Evolutionary conservation across 2,888 invertebrate genomes (phyloP).

Genomic region (Drosophila cracens): DNA sequence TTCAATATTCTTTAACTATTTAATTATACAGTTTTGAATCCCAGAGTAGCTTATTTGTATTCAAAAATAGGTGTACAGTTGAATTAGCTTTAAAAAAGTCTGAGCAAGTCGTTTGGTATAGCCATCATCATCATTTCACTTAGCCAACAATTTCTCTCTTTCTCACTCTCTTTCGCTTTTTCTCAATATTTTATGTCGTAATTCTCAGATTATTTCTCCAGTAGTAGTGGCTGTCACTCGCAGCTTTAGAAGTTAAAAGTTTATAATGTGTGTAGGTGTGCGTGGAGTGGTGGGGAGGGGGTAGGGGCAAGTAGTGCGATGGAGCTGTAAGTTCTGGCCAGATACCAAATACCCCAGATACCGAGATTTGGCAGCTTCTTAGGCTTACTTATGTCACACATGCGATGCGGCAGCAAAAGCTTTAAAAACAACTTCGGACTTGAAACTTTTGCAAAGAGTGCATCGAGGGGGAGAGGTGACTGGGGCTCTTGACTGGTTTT

Average conservation of each 20-base stretch:
- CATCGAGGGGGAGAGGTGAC: not conserved
- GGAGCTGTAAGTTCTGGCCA: slow-evolving; percentile 40
- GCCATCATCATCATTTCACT: slow-evolving; percentile 4
- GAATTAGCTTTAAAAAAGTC: not conserved
- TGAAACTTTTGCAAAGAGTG: slow-evolving; percentile 28
- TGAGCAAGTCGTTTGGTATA: not conserved
- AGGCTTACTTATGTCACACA: slow-evolving; percentile 75
- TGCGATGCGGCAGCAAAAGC: slow-evolving; percentile 53
- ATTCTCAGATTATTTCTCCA: slow-evolving; percentile 4
- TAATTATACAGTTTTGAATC: not conserved
- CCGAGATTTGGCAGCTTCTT: slow-evolving; percentile 57
- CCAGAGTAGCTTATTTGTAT: not conserved
- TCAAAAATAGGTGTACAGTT: not conserved
- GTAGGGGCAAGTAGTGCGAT: slow-evolving; percentile 12
- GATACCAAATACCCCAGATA: slow-evolving; percentile 40
- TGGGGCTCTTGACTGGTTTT: slow-evolving; percentile 36
- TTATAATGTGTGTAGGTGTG: slow-evolving; percentile 1
- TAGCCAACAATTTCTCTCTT: not conserved
- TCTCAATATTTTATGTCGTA: not conserved
- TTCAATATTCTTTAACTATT: not conserved
- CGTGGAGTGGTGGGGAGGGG: not conserved
- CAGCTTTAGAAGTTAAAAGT: slow-evolving; percentile 33
- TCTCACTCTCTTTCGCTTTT: too few relatives aligned
- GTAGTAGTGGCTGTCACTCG: slow-evolving; percentile 17
- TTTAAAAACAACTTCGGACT: slow-evolving; percentile 49